These are phyloP conservation scores for Junonia oenone DNA, from an alignment of 2,888 invertebrate species.

Conservation along the genomic window DNA sequence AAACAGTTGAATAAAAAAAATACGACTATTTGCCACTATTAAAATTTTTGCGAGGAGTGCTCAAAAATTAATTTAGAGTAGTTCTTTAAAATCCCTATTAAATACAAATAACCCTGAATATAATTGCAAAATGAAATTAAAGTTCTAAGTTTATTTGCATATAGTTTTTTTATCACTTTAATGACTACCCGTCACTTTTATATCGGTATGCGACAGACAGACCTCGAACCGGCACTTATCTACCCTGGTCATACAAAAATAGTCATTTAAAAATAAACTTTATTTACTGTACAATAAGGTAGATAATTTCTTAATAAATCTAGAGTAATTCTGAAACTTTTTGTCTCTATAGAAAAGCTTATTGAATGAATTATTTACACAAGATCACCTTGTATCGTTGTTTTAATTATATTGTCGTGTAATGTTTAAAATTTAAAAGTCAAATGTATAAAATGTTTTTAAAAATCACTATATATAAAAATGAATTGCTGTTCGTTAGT, in stretches of 20 bases:
- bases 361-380: slow-evolving; percentile 4
- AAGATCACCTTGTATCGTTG: slow-evolving; percentile 1
- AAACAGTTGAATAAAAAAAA: too few relatives aligned
- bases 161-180: neutral
- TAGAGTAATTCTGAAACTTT: neutral
- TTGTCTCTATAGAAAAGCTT: neutral
- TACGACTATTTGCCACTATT: too few relatives aligned
- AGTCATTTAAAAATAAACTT: neutral
- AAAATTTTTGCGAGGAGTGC: too few relatives aligned
- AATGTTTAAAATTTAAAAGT: neutral
- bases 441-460: neutral
- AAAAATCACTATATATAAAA: too few relatives aligned
- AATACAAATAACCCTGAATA: neutral
- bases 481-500: too few relatives aligned
- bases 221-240: slow-evolving; percentile 1
- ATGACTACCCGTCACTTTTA: neutral
- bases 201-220: neutral
- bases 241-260: neutral
- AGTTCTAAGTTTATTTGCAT: neutral
- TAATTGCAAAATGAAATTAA: neutral
- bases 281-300: neutral
- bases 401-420: neutral
- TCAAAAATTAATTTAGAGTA: too few relatives aligned
- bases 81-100: neutral
- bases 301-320: neutral